Conservation (phyloP, 2,797 vertebrate species). For the Cyprinella venusta region DNA sequence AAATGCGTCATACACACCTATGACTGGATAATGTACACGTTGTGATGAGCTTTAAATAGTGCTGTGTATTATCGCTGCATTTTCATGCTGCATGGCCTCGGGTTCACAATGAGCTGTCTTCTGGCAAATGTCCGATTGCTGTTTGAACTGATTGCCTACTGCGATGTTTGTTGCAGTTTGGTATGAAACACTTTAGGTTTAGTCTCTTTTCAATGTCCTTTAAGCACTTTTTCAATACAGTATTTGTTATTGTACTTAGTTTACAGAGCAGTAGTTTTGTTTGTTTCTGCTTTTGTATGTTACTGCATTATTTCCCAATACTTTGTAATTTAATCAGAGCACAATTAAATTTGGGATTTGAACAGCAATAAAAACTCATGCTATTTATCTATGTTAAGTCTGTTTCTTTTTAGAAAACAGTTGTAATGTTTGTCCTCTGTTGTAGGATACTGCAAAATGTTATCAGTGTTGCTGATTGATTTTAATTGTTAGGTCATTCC, state of each 20-base stretch:
- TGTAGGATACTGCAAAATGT: neutral
- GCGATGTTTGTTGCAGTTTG: conserved; percentile 21
- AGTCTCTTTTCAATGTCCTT: conserved; percentile 69
- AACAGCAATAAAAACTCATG: conserved; percentile 39
- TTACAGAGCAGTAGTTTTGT: conserved; percentile 20
- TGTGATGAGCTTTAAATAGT: conserved; percentile 40
- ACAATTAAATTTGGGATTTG: conserved; percentile 37
- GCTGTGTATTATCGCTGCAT: conserved; percentile 44
- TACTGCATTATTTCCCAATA: conserved; percentile 35
- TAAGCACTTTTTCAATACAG: conserved; percentile 49
- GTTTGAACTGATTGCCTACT: conserved; percentile 1
- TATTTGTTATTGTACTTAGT: conserved; percentile 48
- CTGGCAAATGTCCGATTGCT: conserved; percentile 24
- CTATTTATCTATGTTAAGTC: conserved; percentile 39
- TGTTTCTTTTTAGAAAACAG: conserved; percentile 12
- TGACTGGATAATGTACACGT: conserved; percentile 46
- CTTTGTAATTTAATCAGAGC: conserved; percentile 41
- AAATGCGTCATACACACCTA: neutral
- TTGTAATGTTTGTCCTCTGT: neutral
- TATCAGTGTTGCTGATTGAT: conserved; percentile 12
- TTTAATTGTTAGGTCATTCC: conserved; percentile 7
- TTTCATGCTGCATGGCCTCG: conserved; percentile 25
- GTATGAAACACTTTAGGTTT: conserved; percentile 46
- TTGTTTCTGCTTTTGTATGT: conserved; percentile 43
- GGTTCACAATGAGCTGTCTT: conserved; percentile 30